Evolutionary conservation across 37 sponge, comb jelly and placozoan species (phyloP), one percentile per base, ranked within the genome.

Genomic region (Trichoplax adhaerens): DNA sequence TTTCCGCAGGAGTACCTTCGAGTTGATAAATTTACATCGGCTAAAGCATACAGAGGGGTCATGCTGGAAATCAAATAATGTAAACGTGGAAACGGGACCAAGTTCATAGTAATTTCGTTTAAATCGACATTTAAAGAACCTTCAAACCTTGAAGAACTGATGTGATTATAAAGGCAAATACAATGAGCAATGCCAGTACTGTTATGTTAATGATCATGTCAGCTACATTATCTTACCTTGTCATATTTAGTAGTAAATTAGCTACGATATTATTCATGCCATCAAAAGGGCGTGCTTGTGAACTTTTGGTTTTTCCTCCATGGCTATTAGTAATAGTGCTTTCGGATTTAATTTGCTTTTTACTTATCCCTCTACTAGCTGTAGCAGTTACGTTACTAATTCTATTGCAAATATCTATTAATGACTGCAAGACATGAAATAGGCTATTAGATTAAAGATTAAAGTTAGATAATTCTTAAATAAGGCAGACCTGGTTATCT

Each of bases 101-200:
- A 79, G 76, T 96, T 96, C 99, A 96, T 96, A 0, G 93, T 85
- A 46, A 96, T 91, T 72, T 96, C 99, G 79, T 96, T 96, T 65
- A 96, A 65, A 56, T 96, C 99, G 53, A 96, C 99, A 84, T 96
- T 96, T 57, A 96, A 82, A 55, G 89, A 83, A 0, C 99, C 99
- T 58, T 96, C 91, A 77, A 96, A 96, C n/a, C 99, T 52, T 6
- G 94, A 83, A 49, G 91, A 83, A 78, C 91, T 90, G 64, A n/a
- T 67, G 69, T 67, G 48, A 49, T 48, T 67, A 67, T 67, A 52
- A 49, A 67, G n/a, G 69, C 48, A 67, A 49, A 52, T 67, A 67
- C n/a, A 52, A 49, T 49, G 50, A 67, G n/a, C 48, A 67, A 67
- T 67, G n/a, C 8, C 48, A 10, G n/a, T 67, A 7, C 12, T 12